Conservation (phyloP, 2,113 vertebrate species). For the Numenius arquata region DNA sequence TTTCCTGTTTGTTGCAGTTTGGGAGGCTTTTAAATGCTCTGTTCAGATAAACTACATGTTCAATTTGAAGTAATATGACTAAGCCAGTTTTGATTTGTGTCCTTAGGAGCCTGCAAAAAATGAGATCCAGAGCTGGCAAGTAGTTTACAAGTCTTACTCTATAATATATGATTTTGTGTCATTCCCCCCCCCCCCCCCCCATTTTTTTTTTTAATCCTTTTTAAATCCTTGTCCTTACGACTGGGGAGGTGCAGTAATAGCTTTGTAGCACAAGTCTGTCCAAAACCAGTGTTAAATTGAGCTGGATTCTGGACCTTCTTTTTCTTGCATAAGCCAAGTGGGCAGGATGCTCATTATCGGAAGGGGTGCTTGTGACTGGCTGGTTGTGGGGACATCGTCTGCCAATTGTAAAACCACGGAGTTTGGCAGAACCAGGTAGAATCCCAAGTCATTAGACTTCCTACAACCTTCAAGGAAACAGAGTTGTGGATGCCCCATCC, state of each 20-base stretch:
- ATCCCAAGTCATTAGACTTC: neutral
- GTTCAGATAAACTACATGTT: neutral
- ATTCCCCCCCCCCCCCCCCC: accelerated
- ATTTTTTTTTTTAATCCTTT: accelerated
- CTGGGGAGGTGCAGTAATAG: neutral
- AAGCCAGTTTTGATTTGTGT: neutral
- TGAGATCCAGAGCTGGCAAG: neutral
- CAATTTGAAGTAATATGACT: neutral
- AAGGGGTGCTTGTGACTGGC: neutral
- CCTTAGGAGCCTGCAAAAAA: neutral
- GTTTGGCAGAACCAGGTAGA: neutral
- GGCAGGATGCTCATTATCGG: accelerated
- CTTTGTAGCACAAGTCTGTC: neutral
- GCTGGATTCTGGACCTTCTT: neutral
- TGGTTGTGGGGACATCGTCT: neutral
- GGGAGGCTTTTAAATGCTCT: neutral
- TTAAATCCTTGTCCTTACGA: neutral
- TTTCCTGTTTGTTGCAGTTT: neutral
- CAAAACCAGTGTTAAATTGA: neutral
- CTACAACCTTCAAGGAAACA: neutral
- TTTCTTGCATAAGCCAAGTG: neutral
- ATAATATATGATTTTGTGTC: neutral
- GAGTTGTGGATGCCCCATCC: too few species aligned
- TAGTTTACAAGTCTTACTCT: neutral
- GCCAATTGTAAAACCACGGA: neutral